These are phyloP conservation scores for Loripinus fragilis DNA, from an alignment of 2,888 invertebrate genomes.

Conservation along the genomic window DNA sequence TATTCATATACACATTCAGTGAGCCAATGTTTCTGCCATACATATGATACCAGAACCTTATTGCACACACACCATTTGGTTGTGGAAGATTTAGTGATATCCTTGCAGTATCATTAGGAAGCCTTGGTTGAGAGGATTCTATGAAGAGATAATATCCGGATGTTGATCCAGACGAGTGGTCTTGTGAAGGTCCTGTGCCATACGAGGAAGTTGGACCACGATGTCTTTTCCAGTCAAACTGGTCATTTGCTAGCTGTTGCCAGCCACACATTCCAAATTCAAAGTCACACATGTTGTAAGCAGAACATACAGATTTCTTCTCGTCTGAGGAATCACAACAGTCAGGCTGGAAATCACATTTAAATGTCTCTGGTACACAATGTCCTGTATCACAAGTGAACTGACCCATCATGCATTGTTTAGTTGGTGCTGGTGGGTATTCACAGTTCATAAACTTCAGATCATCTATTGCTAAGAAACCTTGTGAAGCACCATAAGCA, in stretches of 20 bases:
- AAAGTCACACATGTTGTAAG: conserved; percentile 76
- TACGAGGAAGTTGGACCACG: conserved; percentile 61
- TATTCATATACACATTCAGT: conserved; percentile 66
- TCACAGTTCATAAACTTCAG: conserved; percentile 75
- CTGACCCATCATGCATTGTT: conserved; percentile 60
- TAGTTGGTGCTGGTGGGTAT: conserved; percentile 59
- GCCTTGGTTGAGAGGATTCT: conserved; percentile 66
- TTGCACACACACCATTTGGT: conserved; percentile 65
- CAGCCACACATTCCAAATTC: conserved; percentile 78
- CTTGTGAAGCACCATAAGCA: conserved; percentile 52
- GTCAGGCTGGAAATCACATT: conserved; percentile 73
- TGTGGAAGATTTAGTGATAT: conserved; percentile 63
- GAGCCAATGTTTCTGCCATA: conserved; percentile 71
- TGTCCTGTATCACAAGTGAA: conserved; percentile 69
- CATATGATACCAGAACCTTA: conserved; percentile 81
- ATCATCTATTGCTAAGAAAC: conserved; percentile 77
- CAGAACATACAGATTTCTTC: conserved; percentile 55
- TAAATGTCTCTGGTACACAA: conserved; percentile 67
- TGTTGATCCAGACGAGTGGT: conserved; percentile 72
- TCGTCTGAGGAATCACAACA: conserved; percentile 76
- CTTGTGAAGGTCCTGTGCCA: conserved; percentile 72
- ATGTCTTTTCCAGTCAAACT: conserved; percentile 74
- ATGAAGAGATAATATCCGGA: conserved; percentile 74
- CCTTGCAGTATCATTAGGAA: conserved; percentile 62
- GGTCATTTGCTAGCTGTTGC: conserved; percentile 66